Conservation (phyloP, 2,888 invertebrate species). For the Nemoura dubitans region DNA sequence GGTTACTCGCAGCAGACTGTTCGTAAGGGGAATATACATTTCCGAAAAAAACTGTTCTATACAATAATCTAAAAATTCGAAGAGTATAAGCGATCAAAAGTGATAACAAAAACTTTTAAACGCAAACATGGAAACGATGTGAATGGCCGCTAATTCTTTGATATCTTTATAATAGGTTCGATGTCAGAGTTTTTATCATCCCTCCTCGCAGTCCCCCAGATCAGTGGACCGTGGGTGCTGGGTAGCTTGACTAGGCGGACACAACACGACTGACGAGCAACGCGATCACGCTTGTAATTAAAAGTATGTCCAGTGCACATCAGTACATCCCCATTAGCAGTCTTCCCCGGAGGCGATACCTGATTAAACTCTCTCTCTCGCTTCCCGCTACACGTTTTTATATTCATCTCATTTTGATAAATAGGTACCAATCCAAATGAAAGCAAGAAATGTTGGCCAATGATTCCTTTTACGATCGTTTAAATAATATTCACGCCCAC, state of each 20-base stretch:
- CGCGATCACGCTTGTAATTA: neutral
- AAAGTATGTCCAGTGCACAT: neutral
- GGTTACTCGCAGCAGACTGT: neutral
- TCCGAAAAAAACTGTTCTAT: neutral
- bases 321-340: neutral
- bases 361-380: neutral
- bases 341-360: neutral
- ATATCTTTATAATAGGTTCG: no score
- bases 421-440: neutral
- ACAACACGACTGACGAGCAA: no score
- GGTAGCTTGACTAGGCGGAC: no score
- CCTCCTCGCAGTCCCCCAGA: no score
- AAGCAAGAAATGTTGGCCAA: neutral
- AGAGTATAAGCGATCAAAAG: neutral
- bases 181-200: no score
- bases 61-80: neutral
- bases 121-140: neutral
- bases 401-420: neutral
- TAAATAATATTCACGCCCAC: neutral
- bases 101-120: neutral
- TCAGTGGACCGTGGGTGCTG: no score
- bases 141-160: neutral
- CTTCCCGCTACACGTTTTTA: no score
- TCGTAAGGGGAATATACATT: neutral
- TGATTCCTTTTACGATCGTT: neutral